Conservation (phyloP, 2,797 vertebrate genomes). For the Cirrhinus mrigala region DNA sequence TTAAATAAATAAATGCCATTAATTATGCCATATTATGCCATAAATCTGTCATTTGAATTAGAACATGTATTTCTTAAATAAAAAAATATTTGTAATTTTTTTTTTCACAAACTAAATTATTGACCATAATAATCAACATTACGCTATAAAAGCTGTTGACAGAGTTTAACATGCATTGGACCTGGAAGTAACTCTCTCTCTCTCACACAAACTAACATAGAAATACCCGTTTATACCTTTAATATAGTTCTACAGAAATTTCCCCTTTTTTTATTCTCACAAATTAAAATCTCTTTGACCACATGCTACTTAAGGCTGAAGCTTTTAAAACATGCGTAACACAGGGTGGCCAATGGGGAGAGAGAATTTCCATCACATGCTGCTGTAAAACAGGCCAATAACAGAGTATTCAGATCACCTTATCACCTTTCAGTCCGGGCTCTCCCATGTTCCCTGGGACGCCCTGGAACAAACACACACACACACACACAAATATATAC, state of each 20-base stretch:
- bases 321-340: constrained; percentile 74
- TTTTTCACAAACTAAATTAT: not conserved
- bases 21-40: too few species aligned
- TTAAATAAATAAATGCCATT: not conserved
- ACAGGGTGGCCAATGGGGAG: constrained; percentile 56
- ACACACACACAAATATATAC: constrained; percentile 48
- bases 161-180: not conserved
- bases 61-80: too few species aligned
- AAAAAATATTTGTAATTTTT: too few species aligned
- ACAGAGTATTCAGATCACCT: constrained; percentile 97
- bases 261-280: not conserved
- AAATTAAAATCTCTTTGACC: constrained; percentile 6
- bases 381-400: constrained; percentile 90
- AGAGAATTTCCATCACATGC: constrained; percentile 74
- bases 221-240: not conserved
- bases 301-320: not conserved
- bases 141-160: not conserved
- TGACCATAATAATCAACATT: not conserved
- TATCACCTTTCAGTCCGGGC: constrained; percentile 99
- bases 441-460: constrained; percentile 96
- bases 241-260: not conserved
- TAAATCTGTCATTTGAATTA: too few species aligned
- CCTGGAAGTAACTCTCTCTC: not conserved
- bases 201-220: not conserved
- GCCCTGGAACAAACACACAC: constrained; percentile 83